Evolutionary conservation across 92 coral and sea anemone species (phyloP).

Genomic region (Palythoa grandis): DNA sequence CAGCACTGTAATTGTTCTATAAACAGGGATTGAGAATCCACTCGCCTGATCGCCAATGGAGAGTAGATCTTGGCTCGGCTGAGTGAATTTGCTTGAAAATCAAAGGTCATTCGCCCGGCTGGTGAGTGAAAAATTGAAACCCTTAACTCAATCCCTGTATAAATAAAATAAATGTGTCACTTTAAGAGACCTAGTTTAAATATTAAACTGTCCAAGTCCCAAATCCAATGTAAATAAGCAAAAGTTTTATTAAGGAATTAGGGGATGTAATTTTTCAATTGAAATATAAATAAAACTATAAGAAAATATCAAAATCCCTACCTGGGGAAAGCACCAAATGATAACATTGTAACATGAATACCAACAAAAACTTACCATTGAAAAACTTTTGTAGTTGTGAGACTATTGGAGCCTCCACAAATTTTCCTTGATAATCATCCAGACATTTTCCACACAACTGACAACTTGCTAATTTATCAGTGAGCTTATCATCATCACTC

Average conservation of each 20-base stretch:
- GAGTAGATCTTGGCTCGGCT: too few species aligned
- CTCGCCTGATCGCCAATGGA: too few species aligned
- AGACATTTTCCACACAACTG: constrained; percentile 23
- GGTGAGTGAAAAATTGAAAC: too few species aligned
- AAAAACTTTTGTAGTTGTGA: neutral
- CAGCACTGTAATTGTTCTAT: too few species aligned
- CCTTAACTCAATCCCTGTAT: neutral
- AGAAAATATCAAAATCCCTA: neutral
- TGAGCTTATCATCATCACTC: constrained; percentile 19
- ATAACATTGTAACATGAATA: neutral
- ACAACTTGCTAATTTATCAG: constrained; percentile 20
- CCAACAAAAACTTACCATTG: neutral
- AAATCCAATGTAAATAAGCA: neutral
- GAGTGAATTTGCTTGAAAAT: too few species aligned
- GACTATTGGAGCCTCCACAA: constrained; percentile 8
- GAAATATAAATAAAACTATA: neutral
- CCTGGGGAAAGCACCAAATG: neutral
- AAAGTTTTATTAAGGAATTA: neutral
- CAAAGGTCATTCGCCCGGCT: too few species aligned
- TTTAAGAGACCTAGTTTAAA: neutral
- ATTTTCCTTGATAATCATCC: constrained; percentile 19
- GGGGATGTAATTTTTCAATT: neutral
- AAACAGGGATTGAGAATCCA: too few species aligned
- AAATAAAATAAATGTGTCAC: neutral
- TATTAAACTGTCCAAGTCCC: neutral